Conservation (phyloP, 2,797 vertebrate genomes). For the Chiloscyllium punctatum region DNA sequence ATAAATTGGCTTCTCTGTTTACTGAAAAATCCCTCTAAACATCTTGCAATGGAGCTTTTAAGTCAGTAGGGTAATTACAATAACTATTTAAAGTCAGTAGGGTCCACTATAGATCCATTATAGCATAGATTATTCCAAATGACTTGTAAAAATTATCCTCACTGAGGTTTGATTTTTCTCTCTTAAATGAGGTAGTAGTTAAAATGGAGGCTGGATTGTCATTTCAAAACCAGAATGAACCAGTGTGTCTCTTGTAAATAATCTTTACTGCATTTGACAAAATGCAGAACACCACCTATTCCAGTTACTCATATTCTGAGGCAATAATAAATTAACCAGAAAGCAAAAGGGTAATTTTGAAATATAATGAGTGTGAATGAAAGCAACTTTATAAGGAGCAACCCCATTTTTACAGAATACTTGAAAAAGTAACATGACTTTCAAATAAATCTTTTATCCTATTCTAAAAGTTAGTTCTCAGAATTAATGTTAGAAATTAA, state of each 20-base stretch:
- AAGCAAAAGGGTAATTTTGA: not conserved
- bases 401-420: not conserved
- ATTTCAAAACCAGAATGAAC: not conserved
- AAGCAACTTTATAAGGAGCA: not conserved
- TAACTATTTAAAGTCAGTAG: no score
- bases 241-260: not conserved
- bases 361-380: not conserved
- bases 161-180: not conserved
- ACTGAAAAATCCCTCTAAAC: not conserved
- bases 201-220: not conserved
- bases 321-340: not conserved
- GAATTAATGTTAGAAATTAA: not conserved
- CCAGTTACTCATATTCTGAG: not conserved
- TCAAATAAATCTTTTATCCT: not conserved
- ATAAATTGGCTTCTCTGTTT: not conserved
- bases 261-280: not conserved
- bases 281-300: not conserved
- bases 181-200: not conserved
- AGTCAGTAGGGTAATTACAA: not conserved
- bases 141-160: not conserved
- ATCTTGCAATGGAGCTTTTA: not conserved
- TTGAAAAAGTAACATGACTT: not conserved
- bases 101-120: no score
- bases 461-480: not conserved
- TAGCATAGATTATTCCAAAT: not conserved